Percentiles rank a stretch among this genome's conserved stretches.
phyloP scores from a whole-genome alignment of 2,113 vertebrate species.

The Gymnarchus niloticus region DNA sequence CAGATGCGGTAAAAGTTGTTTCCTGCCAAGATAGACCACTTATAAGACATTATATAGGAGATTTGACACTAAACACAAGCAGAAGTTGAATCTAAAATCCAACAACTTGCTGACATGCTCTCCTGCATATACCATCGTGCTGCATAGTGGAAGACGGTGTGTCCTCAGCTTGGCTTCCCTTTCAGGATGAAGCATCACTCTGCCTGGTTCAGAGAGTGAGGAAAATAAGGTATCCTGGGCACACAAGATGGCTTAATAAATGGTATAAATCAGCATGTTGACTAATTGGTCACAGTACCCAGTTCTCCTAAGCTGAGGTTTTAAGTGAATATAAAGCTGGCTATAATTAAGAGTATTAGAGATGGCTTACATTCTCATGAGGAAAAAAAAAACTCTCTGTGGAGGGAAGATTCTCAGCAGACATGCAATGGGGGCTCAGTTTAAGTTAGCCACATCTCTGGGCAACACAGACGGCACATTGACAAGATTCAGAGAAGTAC shows the following conservation, averaged over 20 bases:
- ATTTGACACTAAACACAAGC: neutral
- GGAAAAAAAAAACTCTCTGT: constrained; percentile 1
- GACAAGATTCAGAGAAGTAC: neutral
- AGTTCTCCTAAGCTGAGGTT: neutral
- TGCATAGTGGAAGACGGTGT: neutral
- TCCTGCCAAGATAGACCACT: neutral
- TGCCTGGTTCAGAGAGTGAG: neutral
- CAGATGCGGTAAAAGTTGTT: neutral
- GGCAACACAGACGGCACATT: neutral
- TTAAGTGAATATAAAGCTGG: neutral
- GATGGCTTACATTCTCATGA: neutral
- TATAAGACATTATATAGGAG: neutral
- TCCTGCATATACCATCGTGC: neutral
- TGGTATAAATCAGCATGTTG: neutral
- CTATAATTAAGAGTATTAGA: constrained; percentile 7
- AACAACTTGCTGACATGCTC: neutral
- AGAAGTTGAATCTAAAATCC: neutral
- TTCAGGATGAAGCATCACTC: neutral
- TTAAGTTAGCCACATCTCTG: neutral
- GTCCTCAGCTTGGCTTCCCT: neutral
- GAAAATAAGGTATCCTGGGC: neutral
- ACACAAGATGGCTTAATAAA: neutral
- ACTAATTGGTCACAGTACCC: constrained; percentile 6
- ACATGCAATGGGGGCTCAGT: neutral
- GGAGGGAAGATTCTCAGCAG: neutral